Evolutionary conservation across 2,113 vertebrate species (phyloP).

Genomic region (Leptobrachium leishanense): DNA sequence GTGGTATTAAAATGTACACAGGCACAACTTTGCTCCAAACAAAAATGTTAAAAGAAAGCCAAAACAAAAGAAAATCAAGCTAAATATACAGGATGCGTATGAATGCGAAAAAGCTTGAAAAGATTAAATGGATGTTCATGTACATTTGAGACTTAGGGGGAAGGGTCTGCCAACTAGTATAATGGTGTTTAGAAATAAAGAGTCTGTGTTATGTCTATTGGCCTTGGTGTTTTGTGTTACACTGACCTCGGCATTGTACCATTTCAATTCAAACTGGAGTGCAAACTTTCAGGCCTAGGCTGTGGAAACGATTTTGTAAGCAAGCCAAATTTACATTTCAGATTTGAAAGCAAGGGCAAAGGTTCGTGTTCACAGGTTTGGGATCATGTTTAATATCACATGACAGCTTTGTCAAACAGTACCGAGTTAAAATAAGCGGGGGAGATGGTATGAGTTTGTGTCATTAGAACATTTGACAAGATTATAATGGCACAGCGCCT

Average conservation of each 20-base stretch:
- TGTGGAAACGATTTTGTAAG: constrained; percentile 63
- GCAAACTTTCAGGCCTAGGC: constrained; percentile 58
- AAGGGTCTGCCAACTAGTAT: constrained; percentile 55
- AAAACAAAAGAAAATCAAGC: no score
- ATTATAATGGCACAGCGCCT: constrained; percentile 5
- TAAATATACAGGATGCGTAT: constrained; percentile 1
- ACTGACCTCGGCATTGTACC: constrained; percentile 72
- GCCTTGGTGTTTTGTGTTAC: constrained; percentile 73
- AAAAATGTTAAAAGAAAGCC: constrained; percentile 28
- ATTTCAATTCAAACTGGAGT: constrained; percentile 59
- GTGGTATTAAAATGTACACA: neutral
- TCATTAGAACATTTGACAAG: constrained; percentile 46
- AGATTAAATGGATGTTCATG: constrained; percentile 51
- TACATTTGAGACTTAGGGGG: constrained; percentile 51
- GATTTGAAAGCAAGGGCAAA: constrained; percentile 68
- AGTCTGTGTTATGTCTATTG: constrained; percentile 87
- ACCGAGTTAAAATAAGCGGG: constrained; percentile 48
- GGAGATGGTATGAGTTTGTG: constrained; percentile 65
- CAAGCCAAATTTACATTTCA: constrained; percentile 70
- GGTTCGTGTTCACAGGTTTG: constrained; percentile 78
- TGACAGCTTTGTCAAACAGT: constrained; percentile 80
- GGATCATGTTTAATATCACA: constrained; percentile 77
- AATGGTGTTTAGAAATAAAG: constrained; percentile 69
- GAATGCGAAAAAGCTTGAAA: constrained; percentile 41
- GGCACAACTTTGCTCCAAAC: neutral